Evolutionary conservation across 2,888 invertebrate genomes (phyloP).

Genomic region (Drosophila mimica): DNA sequence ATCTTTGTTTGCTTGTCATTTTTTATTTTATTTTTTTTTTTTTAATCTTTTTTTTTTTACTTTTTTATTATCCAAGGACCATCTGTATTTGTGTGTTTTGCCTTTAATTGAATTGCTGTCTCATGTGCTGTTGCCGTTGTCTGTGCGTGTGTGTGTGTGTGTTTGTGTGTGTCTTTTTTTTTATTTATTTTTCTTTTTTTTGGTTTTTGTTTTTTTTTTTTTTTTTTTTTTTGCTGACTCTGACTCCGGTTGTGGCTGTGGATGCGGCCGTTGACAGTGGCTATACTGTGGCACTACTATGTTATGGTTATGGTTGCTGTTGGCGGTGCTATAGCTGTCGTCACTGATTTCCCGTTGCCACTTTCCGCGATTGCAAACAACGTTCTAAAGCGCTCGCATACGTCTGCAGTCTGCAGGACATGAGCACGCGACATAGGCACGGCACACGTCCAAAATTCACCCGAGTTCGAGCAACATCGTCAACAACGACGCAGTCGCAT

Average conservation of each 20-base stretch:
- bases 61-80: constrained; percentile 35
- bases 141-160: constrained; percentile 3
- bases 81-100: constrained; percentile 31
- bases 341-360: constrained; percentile 61
- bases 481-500: constrained; percentile 43
- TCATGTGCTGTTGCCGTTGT: constrained; percentile 18
- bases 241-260: constrained; percentile 39
- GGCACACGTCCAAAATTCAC: constrained; percentile 38
- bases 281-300: constrained; percentile 48
- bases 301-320: constrained; percentile 45
- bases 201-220: constrained; percentile 10
- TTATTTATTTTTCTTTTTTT: constrained; percentile 9
- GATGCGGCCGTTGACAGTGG: constrained; percentile 55
- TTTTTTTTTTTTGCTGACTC: constrained; percentile 30
- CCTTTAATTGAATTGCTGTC: constrained; percentile 39
- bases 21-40: constrained; percentile 11
- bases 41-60: constrained; percentile 1
- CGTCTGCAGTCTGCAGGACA: constrained; percentile 73
- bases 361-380: constrained; percentile 77
- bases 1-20: constrained; percentile 41
- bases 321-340: constrained; percentile 50
- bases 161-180: neutral
- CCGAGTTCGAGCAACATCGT: constrained; percentile 34
- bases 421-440: constrained; percentile 48
- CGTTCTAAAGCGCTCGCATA: constrained; percentile 77